Evolutionary conservation across 1,140 invertebrate genomes (phyloP).

Genomic region (Thaumetopoea pityocampa): DNA sequence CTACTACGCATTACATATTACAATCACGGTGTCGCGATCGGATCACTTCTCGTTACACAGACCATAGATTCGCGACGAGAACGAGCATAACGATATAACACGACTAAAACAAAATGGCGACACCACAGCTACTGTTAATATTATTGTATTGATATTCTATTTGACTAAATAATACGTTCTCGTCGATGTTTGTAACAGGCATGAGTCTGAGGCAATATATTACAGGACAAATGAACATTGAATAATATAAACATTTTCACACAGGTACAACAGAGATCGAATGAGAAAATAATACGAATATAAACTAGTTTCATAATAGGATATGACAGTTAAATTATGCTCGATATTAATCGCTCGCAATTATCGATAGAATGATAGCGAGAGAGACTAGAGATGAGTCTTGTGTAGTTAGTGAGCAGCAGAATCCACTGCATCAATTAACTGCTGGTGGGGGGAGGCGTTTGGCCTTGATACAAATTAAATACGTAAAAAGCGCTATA

Average conservation of each 20-base stretch:
- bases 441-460: conserved; percentile 61
- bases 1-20: conserved; percentile 49
- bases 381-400: conserved; percentile 71
- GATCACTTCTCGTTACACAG: conserved; percentile 44
- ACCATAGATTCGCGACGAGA: no score
- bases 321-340: conserved; percentile 70
- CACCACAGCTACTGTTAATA: no score
- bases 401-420: conserved; percentile 59
- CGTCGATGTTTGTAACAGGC: no score
- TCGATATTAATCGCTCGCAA: conserved; percentile 57
- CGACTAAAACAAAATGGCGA: no score
- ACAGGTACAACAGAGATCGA: conserved; percentile 75
- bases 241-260: conserved; percentile 67
- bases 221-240: conserved; percentile 63
- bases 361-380: conserved; percentile 61
- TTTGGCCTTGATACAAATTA: conserved; percentile 57
- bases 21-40: conserved; percentile 47
- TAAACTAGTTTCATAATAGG: conserved; percentile 69
- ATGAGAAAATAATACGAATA: conserved; percentile 74
- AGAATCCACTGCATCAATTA: conserved; percentile 74
- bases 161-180: no score
- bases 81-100: no score
- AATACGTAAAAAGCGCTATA: conserved; percentile 44
- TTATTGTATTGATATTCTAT: no score
- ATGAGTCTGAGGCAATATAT: no score